A percentile compares a stretch with the other conserved stretches of the same genome.
Evolutionary conservation across 2,113 vertebrate species (phyloP).

Genomic region (Myotis yumanensis): DNA sequence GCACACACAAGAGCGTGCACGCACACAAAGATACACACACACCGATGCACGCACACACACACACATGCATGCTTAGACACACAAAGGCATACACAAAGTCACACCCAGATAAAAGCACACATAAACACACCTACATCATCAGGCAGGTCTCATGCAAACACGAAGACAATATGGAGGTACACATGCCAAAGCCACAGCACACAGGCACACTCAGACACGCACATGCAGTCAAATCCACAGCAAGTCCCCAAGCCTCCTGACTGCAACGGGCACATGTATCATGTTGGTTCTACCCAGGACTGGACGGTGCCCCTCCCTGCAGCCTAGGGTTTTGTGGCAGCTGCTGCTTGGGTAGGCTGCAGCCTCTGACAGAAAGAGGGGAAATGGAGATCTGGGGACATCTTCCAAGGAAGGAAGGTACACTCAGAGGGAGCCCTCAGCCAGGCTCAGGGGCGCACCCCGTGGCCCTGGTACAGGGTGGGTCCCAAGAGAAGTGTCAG

Average conservation of each 20-base stretch:
- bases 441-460: not conserved
- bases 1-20: too few species aligned
- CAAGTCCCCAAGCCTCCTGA: not conserved
- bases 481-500: not conserved
- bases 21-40: not conserved
- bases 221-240: not conserved
- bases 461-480: not conserved
- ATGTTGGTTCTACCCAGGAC: not conserved
- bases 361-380: not conserved
- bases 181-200: not conserved
- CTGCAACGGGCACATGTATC: rapidly evolving
- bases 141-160: not conserved
- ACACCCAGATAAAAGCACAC: not conserved
- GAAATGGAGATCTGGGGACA: not conserved
- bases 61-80: not conserved
- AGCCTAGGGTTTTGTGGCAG: not conserved
- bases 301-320: not conserved
- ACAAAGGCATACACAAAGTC: not conserved
- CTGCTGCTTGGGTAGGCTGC: not conserved
- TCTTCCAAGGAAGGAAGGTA: not conserved
- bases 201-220: not conserved
- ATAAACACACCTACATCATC: not conserved
- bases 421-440: not conserved
- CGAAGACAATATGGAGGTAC: not conserved
- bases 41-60: not conserved